Base-by-base conservation (phyloP, 2,797 vertebrate species). In the Sphaeramia orbicularis region DNA sequence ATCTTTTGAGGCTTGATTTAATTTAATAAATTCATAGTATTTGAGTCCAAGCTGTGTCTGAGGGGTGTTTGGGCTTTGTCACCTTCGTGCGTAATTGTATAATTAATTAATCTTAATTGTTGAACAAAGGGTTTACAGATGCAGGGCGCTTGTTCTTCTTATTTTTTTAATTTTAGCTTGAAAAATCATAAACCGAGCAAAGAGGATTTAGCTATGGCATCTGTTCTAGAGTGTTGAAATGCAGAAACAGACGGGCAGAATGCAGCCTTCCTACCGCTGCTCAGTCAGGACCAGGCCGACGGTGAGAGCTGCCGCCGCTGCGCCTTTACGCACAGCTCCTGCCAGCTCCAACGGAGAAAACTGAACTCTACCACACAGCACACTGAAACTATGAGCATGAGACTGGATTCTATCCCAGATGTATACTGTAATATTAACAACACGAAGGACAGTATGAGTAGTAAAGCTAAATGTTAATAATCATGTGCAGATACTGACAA, bases 251-350 rank as follows among this genome's bases (percentile, higher is more conserved):
- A 6, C 49, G 9, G 63, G 24, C 24, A 6, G 27, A 9, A 13
- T 12, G 51, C 27, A 21, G 7, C 6, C 55, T 10, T 8, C 5
- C 48, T 1, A 4, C 38, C 53, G 41, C 42, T 19, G 63, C 50
- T 66, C 78, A 19, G 30, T 12, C 40, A 1, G n/a, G 1, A 18
- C n/a, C 3, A 32, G 67, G 48, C 74, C 42, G 8, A 3, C 10
- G 30, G 43, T 7, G 19, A 32, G 52, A 24, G 41, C 27, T n/a
- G 56, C 38, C 4, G 19, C 24, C 64, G 16, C 77, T 1, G 78
- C 68, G 53, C 16, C 52, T 59, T 77, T 63, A 71, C 65, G 81
- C 80, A 2, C 60, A 47, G 56, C 49, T 47, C 47, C 55, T 42
- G 48, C 65, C 42, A 27, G 16, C 12, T 19, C 27, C 7, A 11